Evolutionary conservation across 2,797 vertebrate species (phyloP).

Genomic region (Lacerta viridis): DNA sequence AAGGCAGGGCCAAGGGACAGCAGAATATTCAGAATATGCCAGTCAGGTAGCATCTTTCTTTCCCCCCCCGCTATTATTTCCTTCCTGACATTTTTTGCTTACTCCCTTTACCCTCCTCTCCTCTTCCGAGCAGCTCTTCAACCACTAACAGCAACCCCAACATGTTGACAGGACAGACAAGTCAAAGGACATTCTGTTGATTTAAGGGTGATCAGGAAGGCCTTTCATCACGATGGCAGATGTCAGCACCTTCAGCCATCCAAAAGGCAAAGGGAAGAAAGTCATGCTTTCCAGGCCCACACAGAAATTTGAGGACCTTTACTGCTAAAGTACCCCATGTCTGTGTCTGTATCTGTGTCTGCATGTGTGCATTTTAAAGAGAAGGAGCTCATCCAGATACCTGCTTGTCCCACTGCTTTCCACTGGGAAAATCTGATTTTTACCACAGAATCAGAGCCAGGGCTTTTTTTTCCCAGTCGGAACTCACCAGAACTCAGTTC

Average conservation of each 20-base stretch:
- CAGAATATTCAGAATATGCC: background rate
- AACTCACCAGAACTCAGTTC: no score
- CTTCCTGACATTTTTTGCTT: background rate
- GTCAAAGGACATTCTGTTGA: conserved; percentile 7
- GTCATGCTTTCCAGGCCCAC: background rate
- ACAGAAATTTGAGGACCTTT: background rate
- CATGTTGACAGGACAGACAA: conserved; percentile 11
- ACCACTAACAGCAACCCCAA: background rate
- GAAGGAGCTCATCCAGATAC: no score
- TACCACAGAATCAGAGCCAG: no score
- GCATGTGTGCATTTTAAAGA: no score
- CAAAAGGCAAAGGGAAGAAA: background rate
- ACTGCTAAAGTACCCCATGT: background rate
- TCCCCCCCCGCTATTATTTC: fast-evolving
- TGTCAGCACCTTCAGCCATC: conserved; percentile 19
- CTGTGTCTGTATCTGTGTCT: no score
- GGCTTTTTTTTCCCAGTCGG: no score
- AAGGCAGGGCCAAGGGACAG: background rate
- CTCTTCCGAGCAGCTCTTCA: conserved; percentile 21
- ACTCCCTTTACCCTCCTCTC: fast-evolving
- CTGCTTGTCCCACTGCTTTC: no score
- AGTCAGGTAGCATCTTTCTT: background rate
- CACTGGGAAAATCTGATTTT: no score
- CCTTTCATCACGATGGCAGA: background rate
- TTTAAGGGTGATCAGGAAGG: conserved; percentile 13